Percentiles rank a stretch among this genome's conserved stretches.
phyloP scores from a whole-genome alignment of 2,113 vertebrate genomes.

The Psammodynastes pulverulentus region DNA sequence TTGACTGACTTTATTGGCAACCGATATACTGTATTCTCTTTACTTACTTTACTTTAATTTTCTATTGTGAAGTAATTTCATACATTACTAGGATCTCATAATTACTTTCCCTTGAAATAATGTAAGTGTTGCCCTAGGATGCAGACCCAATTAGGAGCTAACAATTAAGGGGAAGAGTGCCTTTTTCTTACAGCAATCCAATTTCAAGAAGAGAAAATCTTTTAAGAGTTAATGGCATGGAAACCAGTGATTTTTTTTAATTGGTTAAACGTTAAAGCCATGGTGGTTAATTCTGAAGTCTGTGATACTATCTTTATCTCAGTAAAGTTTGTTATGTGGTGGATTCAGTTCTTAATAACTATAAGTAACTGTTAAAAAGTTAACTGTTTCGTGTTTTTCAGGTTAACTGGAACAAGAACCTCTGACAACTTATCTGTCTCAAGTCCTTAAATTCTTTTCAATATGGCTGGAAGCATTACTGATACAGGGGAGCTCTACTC shows the following conservation, averaged over 20 bases:
- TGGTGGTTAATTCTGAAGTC: neutral
- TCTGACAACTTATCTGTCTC: neutral
- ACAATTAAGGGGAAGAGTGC: neutral
- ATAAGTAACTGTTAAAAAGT: neutral
- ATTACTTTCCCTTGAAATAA: neutral
- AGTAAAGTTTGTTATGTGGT: neutral
- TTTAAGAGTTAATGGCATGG: neutral
- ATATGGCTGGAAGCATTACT: slow-evolving; percentile 92
- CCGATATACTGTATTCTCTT: neutral
- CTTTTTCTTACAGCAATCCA: neutral
- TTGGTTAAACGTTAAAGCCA: neutral
- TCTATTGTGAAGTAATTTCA: neutral
- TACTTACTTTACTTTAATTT: neutral
- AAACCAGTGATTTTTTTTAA: neutral
- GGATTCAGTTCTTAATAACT: neutral
- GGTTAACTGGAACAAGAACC: slow-evolving; percentile 36
- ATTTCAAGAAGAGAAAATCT: neutral
- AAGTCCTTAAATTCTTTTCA: neutral
- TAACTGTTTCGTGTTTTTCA: slow-evolving; percentile 13
- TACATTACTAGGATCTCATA: neutral
- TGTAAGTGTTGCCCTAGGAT: neutral
- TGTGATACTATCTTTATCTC: neutral
- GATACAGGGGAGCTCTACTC: slow-evolving; percentile 94
- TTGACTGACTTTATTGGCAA: neutral
- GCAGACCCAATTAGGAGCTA: neutral